Percentiles rank a stretch among this genome's conserved stretches.
Evolutionary conservation across 2,797 vertebrate genomes (phyloP).

Genomic region (Scolopax rusticola): DNA sequence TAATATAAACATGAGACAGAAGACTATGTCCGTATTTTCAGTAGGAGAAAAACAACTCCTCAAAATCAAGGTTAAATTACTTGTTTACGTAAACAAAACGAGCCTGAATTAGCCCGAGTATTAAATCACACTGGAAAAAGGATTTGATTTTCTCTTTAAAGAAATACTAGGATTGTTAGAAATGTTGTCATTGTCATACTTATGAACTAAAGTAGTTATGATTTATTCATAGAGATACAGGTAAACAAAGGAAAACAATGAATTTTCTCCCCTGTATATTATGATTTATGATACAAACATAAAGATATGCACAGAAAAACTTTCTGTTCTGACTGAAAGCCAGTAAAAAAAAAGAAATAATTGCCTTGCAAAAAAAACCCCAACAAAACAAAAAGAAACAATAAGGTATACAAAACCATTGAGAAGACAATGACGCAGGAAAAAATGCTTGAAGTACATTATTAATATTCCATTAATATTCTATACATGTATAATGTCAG

Average conservation of each 20-base stretch:
- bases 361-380: background rate
- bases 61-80: background rate
- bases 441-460: rapidly evolving
- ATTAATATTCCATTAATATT: background rate
- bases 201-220: rapidly evolving
- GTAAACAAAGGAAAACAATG: background rate
- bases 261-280: background rate
- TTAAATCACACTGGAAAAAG: background rate
- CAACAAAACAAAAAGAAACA: background rate
- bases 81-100: background rate
- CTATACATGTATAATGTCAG: background rate
- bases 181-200: background rate
- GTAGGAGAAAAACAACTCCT: background rate
- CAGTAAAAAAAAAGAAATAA: background rate
- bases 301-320: background rate
- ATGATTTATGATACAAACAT: background rate
- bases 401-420: rapidly evolving
- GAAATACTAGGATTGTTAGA: background rate
- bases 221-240: background rate
- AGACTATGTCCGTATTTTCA: background rate
- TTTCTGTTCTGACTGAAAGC: rapidly evolving
- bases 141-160: background rate
- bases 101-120: background rate
- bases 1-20: background rate
- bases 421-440: background rate